Conservation (phyloP, 2,888 invertebrate genomes). For the Gandaritis pyraliata region DNA sequence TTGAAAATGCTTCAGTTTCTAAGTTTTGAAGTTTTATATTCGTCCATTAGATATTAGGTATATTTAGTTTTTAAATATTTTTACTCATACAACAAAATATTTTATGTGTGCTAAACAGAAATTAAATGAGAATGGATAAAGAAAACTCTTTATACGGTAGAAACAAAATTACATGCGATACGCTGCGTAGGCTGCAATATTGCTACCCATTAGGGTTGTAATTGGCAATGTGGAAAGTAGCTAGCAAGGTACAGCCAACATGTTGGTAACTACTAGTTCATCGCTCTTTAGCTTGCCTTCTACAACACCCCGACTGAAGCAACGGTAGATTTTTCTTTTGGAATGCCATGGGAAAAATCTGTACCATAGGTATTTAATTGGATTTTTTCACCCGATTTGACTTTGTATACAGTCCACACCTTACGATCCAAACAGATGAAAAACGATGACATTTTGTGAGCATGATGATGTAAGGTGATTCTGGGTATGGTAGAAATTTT, state of each 20-base stretch:
- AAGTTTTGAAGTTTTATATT: too few species aligned
- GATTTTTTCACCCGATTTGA: too few species aligned
- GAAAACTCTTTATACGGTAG: constrained; percentile 4
- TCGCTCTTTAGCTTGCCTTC: not conserved
- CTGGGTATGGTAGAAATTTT: too few species aligned
- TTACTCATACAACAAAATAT: not conserved
- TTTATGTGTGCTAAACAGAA: not conserved
- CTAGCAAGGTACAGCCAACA: constrained; percentile 9
- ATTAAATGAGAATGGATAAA: constrained; percentile 5
- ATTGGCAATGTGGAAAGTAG: constrained; percentile 20
- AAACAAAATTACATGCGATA: constrained; percentile 20
- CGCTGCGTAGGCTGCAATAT: constrained; percentile 22
- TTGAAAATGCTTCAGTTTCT: too few species aligned
- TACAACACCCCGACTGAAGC: not conserved
- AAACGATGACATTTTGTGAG: too few species aligned
- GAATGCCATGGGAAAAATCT: too few species aligned
- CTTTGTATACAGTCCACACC: too few species aligned
- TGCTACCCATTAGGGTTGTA: constrained; percentile 22
- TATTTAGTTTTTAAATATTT: too few species aligned
- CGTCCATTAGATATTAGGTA: too few species aligned
- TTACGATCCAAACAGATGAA: too few species aligned
- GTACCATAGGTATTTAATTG: too few species aligned
- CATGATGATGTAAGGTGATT: too few species aligned
- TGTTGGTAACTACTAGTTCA: constrained; percentile 4
- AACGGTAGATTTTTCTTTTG: not conserved